Evolutionary conservation across 2,113 vertebrate species (phyloP).

Genomic region (Agelaius tricolor): DNA sequence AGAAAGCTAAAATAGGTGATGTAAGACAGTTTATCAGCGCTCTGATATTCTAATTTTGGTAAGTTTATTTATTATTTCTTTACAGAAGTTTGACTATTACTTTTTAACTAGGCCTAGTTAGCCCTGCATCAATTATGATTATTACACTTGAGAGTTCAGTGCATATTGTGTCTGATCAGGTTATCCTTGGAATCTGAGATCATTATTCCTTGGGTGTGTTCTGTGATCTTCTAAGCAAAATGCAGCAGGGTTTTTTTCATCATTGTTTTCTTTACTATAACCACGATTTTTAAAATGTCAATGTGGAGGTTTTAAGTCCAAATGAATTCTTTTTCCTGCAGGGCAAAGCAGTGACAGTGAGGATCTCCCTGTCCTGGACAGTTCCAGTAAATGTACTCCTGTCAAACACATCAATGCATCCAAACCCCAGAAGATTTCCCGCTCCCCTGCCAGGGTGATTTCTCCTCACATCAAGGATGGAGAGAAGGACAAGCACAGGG

Average conservation of each 20-base stretch:
- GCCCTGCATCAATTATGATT: background rate
- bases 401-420: slow-evolving; percentile 80
- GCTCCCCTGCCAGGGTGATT: slow-evolving; percentile 80
- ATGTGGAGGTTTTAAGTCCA: background rate
- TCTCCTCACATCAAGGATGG: slow-evolving; percentile 85
- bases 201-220: background rate
- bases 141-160: background rate
- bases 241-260: background rate
- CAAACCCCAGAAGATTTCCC: slow-evolving; percentile 85
- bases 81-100: rapidly evolving
- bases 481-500: slow-evolving; percentile 87
- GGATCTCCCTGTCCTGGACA: slow-evolving; percentile 83
- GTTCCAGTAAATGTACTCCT: slow-evolving; percentile 84
- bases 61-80: background rate
- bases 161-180: background rate
- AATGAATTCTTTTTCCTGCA: slow-evolving; percentile 51
- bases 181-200: background rate
- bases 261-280: background rate
- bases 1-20: background rate
- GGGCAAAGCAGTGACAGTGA: slow-evolving; percentile 98
- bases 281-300: background rate
- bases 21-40: background rate
- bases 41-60: background rate
- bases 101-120: background rate
- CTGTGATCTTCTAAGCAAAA: background rate